Evolutionary conservation across 2,888 invertebrate genomes (phyloP).

Genomic region (Endotricha flammealis): DNA sequence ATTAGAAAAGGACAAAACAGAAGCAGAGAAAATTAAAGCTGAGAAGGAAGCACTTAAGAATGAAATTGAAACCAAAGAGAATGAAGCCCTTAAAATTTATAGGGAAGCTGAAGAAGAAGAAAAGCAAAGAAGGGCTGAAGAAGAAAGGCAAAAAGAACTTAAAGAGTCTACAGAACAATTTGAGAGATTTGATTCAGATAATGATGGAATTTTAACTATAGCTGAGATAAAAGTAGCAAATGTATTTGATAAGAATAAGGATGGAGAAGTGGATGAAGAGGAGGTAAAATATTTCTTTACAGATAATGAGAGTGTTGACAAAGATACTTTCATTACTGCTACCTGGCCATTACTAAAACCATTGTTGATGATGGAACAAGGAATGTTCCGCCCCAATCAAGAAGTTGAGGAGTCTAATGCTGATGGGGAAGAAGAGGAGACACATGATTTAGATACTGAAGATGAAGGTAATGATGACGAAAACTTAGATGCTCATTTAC

Average conservation of each 20-base stretch:
- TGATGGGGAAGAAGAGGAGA: constrained; percentile 41
- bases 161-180: constrained; percentile 87
- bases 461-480: constrained; percentile 84
- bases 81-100: constrained; percentile 86
- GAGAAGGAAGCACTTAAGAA: constrained; percentile 87
- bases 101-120: constrained; percentile 83
- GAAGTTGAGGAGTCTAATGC: constrained; percentile 36
- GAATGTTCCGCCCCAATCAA: constrained; percentile 75
- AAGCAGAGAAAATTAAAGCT: constrained; percentile 86
- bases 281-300: constrained; percentile 89
- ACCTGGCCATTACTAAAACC: constrained; percentile 91
- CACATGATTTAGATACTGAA: constrained; percentile 75
- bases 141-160: constrained; percentile 74
- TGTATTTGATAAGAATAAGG: constrained; percentile 92
- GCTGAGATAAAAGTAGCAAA: constrained; percentile 83
- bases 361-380: constrained; percentile 85
- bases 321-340: constrained; percentile 81
- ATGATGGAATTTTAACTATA: constrained; percentile 84
- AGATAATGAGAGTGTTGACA: constrained; percentile 81
- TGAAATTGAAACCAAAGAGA: constrained; percentile 85
- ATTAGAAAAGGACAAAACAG: constrained; percentile 83
- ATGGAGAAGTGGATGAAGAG: constrained; percentile 92
- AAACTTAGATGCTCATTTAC: constrained; percentile 74
- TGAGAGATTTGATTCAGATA: constrained; percentile 87
- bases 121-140: constrained; percentile 75